These are phyloP conservation scores for Podarcis raffonei DNA, from an alignment of 2,113 vertebrate genomes.

Conservation along the genomic window DNA sequence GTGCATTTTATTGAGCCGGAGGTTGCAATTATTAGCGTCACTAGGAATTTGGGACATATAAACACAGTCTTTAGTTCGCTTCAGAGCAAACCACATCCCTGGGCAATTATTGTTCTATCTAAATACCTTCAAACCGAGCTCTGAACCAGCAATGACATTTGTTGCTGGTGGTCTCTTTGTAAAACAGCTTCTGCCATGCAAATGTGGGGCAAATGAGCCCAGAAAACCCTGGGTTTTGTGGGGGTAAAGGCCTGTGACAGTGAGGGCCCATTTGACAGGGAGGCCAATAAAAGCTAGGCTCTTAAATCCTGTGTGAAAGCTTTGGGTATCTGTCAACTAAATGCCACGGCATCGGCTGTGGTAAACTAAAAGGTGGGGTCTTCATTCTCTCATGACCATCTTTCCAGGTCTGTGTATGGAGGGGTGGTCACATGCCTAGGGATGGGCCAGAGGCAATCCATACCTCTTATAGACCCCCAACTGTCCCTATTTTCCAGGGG, in stretches of 20 bases:
- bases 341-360: neutral
- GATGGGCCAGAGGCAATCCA: too few relatives aligned
- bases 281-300: neutral
- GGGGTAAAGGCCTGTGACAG: neutral
- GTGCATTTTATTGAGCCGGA: constrained; percentile 77
- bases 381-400: neutral
- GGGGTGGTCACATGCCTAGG: too few relatives aligned
- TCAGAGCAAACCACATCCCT: constrained; percentile 77
- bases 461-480: too few relatives aligned
- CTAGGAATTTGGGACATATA: constrained; percentile 78
- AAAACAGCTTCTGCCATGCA: constrained; percentile 35
- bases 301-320: constrained; percentile 41
- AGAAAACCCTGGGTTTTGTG: constrained; percentile 2
- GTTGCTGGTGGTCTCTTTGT: constrained; percentile 71
- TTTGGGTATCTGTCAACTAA: constrained; percentile 36
- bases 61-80: constrained; percentile 74
- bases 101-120: constrained; percentile 77
- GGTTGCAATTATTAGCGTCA: constrained; percentile 78
- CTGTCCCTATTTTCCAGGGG: too few relatives aligned
- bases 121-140: constrained; percentile 71
- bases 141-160: constrained; percentile 62
- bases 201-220: neutral
- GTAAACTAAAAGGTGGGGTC: neutral
- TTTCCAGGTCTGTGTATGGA: too few relatives aligned
- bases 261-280: neutral